Evolutionary conservation across 2,797 vertebrate species (phyloP), one percentile per base, ranked within the genome.

Genomic region (Platyrinchus mystaceus): DNA sequence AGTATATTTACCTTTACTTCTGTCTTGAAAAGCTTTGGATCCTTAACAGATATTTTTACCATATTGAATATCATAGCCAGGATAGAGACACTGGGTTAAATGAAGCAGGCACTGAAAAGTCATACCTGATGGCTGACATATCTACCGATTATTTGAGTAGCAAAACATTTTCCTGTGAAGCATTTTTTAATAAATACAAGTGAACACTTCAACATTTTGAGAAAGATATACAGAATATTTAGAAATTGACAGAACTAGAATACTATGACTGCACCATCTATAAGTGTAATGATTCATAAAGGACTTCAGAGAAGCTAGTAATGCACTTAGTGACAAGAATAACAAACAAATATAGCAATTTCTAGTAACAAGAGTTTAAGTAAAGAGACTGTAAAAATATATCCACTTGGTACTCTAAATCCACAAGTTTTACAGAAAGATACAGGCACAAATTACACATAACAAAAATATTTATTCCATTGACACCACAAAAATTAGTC

Each of bases 71-170:
- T 69, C 64, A 75, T n/a, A 77, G 63, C 83, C 71, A 84, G 88
- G 78, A 66, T 69, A 93, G 39, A 20, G 83, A 87, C 46, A 34
- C 58, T 75, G 82, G 49, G 74, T 85, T 96, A 95, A 97, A 97
- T 69, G 85, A 86, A 96, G 92, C 73, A 64, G 53, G 49, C 69
- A 79, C 79, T 83, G 93, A 91, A 97, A 89, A 59, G 90, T 96
- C 85, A 93, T 86, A 94, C 64, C 60, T 52, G 30, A 26, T 46
- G 52, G 22, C 50, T 86, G 80, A 52, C 7, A 9, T 21, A 52
- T 30, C 12, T 69, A 39, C 27, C 16, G 14, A 58, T 13, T 50
- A 12, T 96, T 97, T 95, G 78, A 86, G 77, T 68, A 95, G 52
- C 67, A 90, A 94, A 97, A 87, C 21, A 52, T 90, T 94, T 94